Conservation (phyloP, 1,140 invertebrate species). For the Eumaeus atala region DNA sequence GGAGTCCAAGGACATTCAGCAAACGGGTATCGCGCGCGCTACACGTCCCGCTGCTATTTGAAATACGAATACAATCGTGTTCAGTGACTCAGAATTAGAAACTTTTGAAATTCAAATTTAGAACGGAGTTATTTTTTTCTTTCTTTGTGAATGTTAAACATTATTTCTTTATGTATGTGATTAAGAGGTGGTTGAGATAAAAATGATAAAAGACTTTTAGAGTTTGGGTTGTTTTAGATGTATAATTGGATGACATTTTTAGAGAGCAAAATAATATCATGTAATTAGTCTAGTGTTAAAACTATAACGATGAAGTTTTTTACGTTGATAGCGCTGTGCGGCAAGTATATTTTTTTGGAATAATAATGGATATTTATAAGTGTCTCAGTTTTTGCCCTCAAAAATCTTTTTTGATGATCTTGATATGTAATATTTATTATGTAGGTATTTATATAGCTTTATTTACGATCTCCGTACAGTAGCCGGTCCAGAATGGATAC, state of each 20-base stretch:
- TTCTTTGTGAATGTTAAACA: conserved; percentile 17
- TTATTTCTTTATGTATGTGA: conserved; percentile 21
- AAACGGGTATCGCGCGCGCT: conserved; percentile 26
- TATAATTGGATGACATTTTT: conserved; percentile 3
- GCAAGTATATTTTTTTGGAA: conserved; percentile 34
- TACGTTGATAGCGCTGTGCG: conserved; percentile 50
- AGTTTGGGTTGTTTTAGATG: conserved; percentile 31
- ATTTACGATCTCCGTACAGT: too few species aligned
- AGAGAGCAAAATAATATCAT: conserved; percentile 27
- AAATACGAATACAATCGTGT: conserved; percentile 42
- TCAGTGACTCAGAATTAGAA: conserved; percentile 48
- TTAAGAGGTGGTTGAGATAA: conserved; percentile 12
- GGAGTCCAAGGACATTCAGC: conserved; percentile 51
- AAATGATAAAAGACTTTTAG: conserved; percentile 32
- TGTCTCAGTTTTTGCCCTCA: too few species aligned
- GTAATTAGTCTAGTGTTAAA: conserved; percentile 20
- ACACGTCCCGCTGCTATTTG: conserved; percentile 37
- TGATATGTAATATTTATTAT: too few species aligned
- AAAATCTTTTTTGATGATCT: too few species aligned
- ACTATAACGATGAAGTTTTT: conserved; percentile 53
- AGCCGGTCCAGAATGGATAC: too few species aligned
- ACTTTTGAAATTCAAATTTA: conserved; percentile 17
- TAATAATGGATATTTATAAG: too few species aligned
- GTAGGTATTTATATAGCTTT: too few species aligned
- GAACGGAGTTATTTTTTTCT: conserved; percentile 5